A percentile compares a stretch with the other conserved stretches of the same genome.
Conservation (phyloP, 2,888 invertebrate species). For the Heterodera filipjevi region DNA sequence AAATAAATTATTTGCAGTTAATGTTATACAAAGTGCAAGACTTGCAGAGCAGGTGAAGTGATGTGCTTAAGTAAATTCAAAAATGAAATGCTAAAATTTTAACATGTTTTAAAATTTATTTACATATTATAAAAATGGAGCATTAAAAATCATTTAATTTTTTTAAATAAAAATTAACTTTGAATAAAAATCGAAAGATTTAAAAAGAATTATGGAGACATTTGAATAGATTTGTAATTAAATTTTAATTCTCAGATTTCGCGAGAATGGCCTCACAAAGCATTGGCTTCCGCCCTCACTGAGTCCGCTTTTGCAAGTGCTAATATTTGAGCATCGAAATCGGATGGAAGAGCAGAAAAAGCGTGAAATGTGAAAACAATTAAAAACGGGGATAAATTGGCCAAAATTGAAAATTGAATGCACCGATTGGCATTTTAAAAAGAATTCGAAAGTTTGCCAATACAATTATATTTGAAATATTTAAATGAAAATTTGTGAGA, state of each 20-base stretch:
- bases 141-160: no score
- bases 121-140: no score
- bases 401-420: no score
- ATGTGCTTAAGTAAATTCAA: not conserved
- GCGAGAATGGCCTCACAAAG: conserved; percentile 39
- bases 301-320: conserved; percentile 45
- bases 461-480: no score
- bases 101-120: no score
- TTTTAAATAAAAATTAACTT: not conserved
- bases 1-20: conserved; percentile 1
- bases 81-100: not conserved
- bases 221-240: no score
- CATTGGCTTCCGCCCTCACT: conserved; percentile 58
- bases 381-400: no score
- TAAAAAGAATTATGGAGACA: no score
- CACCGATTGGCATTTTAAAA: no score
- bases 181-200: not conserved
- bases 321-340: conserved; percentile 39
- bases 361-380: not conserved
- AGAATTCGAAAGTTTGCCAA: no score
- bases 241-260: conserved; percentile 30
- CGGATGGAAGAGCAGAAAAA: conserved; percentile 37
- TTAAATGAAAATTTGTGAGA: not conserved
- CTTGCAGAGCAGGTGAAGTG: conserved; percentile 43
- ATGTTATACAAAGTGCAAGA: conserved; percentile 52